Base-by-base conservation (phyloP, 92 coral and sea anemone genomes). In the Parazoanthus darwini region DNA sequence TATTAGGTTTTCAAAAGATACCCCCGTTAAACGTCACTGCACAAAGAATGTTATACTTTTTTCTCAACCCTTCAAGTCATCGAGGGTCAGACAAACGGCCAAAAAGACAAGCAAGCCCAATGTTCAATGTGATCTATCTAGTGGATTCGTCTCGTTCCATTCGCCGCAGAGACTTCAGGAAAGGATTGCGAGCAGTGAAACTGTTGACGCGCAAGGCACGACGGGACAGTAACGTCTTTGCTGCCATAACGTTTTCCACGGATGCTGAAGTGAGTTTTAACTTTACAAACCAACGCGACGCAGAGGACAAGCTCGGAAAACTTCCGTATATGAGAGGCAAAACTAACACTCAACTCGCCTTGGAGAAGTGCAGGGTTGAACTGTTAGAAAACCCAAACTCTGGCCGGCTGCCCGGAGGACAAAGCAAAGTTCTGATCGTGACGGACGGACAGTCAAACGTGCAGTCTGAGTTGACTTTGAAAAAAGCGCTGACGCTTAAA, bases 371-470 rank as follows among this genome's bases (percentile, higher is more conserved):
- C 14, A 71, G 74, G 18, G 43, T 77, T 4, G 78, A 83, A 43
- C 48, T 83, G 15, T 26, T 83, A 29, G 66, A 83, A 26, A 84
- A 84, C 38, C 33, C 79, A 29, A 72, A 18, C 22, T 70, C 79
- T 29, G 78, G 79, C 13, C 87, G 67, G 16, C 51, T 70, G 5
- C 8, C 37, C 4, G 67, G 46, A 6, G 78, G 66, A 3, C 66
- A 84, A 46, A 71, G 87, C 39, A 83, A 83, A 36, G 79, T 84
- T 5, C 67, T 84, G 23, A 71, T 84, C 5, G 67, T 84, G 51
- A 84, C 87, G 15, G 87, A 84, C 44, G 87, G 87, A 20, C 87
- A 84, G 48, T 84, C 87, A 8, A 84, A 84, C 59, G 78, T 84
- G 66, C 43, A 46, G 44, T 22, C 87, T 22, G 79, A 84, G 43